Evolutionary conservation across 2,888 invertebrate species (phyloP), one percentile per base, ranked within the genome.

Genomic region (Parascotia fuliginaria): DNA sequence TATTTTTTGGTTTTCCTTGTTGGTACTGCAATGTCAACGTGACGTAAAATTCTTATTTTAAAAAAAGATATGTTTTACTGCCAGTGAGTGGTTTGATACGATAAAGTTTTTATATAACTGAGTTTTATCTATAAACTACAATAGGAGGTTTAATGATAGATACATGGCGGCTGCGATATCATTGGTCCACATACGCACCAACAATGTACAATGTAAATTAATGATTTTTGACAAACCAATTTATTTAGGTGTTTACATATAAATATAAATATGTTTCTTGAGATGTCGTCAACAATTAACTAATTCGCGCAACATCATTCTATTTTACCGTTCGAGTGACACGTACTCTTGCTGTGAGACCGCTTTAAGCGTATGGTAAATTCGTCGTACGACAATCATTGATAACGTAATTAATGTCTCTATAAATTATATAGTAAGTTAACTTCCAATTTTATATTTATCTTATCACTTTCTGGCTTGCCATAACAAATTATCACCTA

Each of bases 1-100:
- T 57, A 54, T 67, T 69, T 65, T 70, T 65, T 54, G 54, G 42
- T 67, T 67, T 70, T 69, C 55, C 52, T 70, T 61, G 65, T 56
- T 60, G 52, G 66, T 56, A 65, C 59, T 55, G 65, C 65, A 69
- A 58, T 65, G 70, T 67, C 70, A 69, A 65, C 36, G 34, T 65
- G 71, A 67, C 71, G 29, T 52, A 40, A 24, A 46, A 34, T 58
- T 65, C 63, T 56, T 68, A 63, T 67, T 70, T 69, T 60, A 49
- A 67, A 65, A n/a, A n/a, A 64, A 61, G 54, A 54, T 53, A 57
- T 45, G 15, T 36, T 31, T 15, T 19, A 13, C 52, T 49, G 68
- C 63, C 69, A 63, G 56, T 65, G 28, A 63, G 56, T 65, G 28
- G 31, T 29, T 12, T 12, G 13, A 9, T 50, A 24, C n/a, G 15